These are phyloP conservation scores for Stenodera caucasica DNA, from an alignment of 2,888 invertebrate genomes.

Conservation along the genomic window DNA sequence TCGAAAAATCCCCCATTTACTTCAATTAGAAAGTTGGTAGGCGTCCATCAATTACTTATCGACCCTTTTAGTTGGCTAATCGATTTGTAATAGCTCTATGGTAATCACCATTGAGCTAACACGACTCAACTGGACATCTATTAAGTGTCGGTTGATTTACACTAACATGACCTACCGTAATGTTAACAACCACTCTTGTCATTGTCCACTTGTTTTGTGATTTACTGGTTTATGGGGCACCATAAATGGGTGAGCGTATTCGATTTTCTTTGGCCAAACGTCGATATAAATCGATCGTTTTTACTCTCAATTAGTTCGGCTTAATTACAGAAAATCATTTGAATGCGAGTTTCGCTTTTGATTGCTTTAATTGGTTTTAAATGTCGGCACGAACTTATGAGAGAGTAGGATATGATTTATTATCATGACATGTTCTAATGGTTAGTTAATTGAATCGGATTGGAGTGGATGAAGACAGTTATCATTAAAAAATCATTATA, in stretches of 20 bases:
- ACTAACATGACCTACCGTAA: conserved; percentile 2
- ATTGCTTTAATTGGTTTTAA: not conserved
- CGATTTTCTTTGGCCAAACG: no score
- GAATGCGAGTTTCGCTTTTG: not conserved
- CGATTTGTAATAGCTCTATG: not conserved
- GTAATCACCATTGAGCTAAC: not conserved
- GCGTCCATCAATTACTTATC: not conserved
- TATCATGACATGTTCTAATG: not conserved
- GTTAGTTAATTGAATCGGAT: not conserved
- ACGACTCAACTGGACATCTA: not conserved
- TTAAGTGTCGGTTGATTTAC: conserved; percentile 2
- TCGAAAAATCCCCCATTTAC: not conserved
- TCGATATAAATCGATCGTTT: no score
- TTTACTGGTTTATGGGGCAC: not conserved
- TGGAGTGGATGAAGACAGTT: not conserved
- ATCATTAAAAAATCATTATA: conserved; percentile 4
- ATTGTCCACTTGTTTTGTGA: not conserved
- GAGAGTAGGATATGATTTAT: not conserved
- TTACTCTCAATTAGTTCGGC: not conserved
- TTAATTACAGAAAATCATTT: not conserved
- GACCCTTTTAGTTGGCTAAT: not conserved
- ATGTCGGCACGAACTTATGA: not conserved
- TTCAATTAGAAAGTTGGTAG: not conserved
- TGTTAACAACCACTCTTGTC: not conserved
- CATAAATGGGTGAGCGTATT: not conserved